Base-by-base conservation (phyloP, 2,113 vertebrate species). In the Fregata magnificens region DNA sequence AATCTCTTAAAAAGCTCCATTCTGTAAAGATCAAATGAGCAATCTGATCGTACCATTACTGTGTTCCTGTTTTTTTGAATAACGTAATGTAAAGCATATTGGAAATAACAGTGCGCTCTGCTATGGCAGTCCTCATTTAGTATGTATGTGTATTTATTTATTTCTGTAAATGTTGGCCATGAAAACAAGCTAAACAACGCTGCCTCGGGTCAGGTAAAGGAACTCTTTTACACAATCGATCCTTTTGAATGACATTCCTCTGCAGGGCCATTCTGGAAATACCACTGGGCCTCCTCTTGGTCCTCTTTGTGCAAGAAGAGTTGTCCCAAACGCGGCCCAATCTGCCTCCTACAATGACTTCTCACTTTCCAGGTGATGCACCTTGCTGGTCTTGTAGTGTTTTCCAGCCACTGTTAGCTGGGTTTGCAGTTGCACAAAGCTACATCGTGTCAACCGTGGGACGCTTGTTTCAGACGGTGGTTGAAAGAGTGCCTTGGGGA, bases 361-460 rank as follows among this genome's bases (percentile, higher is more conserved):
- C 32, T 58, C 22, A 1, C 47, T 61, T 42, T 28, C 32, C 47
- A 28, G 29, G 25, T 31, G 49, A 38, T 36, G 32, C 32, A 15
- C 8, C 22, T 42, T 36, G 29, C 25, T 69, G 42, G 10, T 21
- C 11, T 15, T 16, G 20, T 5, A 5, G 29, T 17, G 49, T 29
- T 63, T 29, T 20, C 38, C 40, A 34, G 53, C 31, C 10, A 0
- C 29, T 25, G 8, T 20, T 22, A 16, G 16, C 10, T 74, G 45
- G 44, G 17, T 18, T 21, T 73, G 56, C 14, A 2, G 19, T 6
- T 26, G 20, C 65, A 44, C 32, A 12, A 10, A 22, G 45, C 5
- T 26, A 3, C 1, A 0, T 10, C 2, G 1, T n/a, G 9, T n/a
- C 76, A 32, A 3, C 34, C 0, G 0, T 7, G 40, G 67, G 63